These are phyloP conservation scores for Danaus plexippus DNA, from an alignment of 1,140 invertebrate species.

Conservation along the genomic window DNA sequence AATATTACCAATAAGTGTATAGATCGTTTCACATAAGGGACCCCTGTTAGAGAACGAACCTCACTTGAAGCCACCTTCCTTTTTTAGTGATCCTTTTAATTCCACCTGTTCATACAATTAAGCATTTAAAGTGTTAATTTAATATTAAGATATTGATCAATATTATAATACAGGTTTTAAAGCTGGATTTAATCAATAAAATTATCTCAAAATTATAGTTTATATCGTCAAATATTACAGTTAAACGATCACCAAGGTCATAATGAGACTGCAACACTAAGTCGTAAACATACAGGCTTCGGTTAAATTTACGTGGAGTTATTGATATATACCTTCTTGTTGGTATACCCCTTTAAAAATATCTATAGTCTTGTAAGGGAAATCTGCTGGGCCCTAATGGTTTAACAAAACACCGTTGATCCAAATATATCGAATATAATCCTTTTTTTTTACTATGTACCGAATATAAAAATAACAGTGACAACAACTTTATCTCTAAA, in stretches of 20 bases:
- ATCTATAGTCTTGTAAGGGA: background rate
- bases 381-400: conserved; percentile 7
- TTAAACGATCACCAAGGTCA: background rate
- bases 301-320: conserved; percentile 2
- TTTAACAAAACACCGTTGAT: background rate
- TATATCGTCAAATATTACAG: conserved; percentile 1
- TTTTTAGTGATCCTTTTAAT: background rate
- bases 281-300: background rate
- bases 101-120: conserved; percentile 1
- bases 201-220: too few relatives aligned
- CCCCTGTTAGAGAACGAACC: conserved; percentile 3
- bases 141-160: too few relatives aligned
- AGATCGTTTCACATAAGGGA: background rate
- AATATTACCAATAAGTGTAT: background rate
- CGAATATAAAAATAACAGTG: too few relatives aligned
- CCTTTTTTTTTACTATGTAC: too few relatives aligned
- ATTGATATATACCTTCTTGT: too few relatives aligned
- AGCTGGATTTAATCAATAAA: too few relatives aligned
- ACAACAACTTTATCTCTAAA: too few relatives aligned
- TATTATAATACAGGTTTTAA: too few relatives aligned
- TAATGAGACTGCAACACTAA: background rate
- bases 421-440: too few relatives aligned
- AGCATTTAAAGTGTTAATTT: too few relatives aligned
- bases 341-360: too few relatives aligned
- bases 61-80: conserved; percentile 7